A percentile compares a stretch with the other conserved stretches of the same genome.
These are phyloP conservation scores for Xenus cinereus DNA, from an alignment of 2,113 vertebrate genomes.

Conservation along the genomic window DNA sequence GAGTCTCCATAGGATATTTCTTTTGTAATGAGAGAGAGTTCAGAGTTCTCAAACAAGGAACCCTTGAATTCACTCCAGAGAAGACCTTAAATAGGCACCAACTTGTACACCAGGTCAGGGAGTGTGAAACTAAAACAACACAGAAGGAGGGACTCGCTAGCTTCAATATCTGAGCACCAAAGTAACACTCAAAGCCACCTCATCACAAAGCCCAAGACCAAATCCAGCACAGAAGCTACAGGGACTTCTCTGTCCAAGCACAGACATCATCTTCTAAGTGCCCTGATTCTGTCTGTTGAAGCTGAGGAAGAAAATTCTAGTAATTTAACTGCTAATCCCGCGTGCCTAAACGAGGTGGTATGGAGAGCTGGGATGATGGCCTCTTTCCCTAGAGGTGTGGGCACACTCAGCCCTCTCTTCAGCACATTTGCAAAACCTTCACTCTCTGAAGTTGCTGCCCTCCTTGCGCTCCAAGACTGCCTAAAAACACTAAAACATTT, in stretches of 20 bases:
- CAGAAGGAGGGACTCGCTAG: neutral
- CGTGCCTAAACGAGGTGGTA: neutral
- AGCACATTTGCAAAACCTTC: neutral
- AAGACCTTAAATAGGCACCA: neutral
- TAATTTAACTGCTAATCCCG: neutral
- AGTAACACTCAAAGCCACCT: neutral
- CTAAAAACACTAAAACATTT: neutral
- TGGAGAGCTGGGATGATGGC: neutral
- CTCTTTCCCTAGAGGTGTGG: neutral
- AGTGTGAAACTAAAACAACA: neutral
- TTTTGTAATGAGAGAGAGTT: neutral
- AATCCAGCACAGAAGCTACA: neutral
- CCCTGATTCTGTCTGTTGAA: neutral
- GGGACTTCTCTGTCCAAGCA: too few species aligned
- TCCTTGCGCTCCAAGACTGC: accelerated
- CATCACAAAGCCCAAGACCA: neutral
- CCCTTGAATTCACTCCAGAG: neutral
- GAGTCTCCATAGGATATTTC: neutral
- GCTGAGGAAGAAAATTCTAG: neutral
- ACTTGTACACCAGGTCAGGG: neutral
- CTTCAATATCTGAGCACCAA: neutral
- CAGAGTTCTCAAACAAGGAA: neutral
- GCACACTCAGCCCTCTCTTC: neutral
- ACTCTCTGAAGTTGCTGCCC: neutral
- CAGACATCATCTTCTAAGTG: neutral